A percentile compares a stretch with the other conserved stretches of the same genome.
phyloP scores from a whole-genome alignment of 1,140 invertebrate species.

The Venturia canescens region DNA sequence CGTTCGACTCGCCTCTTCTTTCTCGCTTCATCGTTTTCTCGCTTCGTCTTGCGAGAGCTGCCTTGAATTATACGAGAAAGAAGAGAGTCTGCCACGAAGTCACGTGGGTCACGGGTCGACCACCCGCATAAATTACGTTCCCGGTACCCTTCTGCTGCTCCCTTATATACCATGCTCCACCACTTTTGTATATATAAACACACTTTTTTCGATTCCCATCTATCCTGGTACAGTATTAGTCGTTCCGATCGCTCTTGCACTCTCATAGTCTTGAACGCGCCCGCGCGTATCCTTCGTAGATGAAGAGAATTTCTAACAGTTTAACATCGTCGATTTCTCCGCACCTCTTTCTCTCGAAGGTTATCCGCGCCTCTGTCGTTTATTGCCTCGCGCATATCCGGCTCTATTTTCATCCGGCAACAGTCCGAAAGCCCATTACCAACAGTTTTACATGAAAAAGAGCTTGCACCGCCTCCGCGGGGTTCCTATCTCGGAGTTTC shows the following conservation, averaged over 20 bases:
- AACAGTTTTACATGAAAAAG: constrained; percentile 19
- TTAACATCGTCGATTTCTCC: not conserved
- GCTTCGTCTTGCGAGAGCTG: not conserved
- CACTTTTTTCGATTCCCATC: not conserved
- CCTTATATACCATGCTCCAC: constrained; percentile 1
- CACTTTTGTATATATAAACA: constrained; percentile 11
- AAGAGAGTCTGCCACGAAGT: constrained; percentile 38
- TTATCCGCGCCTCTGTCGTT: too few relatives aligned
- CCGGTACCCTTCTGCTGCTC: not conserved
- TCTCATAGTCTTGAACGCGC: constrained; percentile 1
- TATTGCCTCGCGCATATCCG: constrained; percentile 12
- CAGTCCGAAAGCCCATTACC: not conserved
- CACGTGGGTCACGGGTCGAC: constrained; percentile 46
- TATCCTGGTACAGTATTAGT: not conserved
- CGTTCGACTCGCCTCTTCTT: constrained; percentile 26
- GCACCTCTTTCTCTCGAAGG: not conserved
- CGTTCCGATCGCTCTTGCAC: not conserved
- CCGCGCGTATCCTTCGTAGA: not conserved
- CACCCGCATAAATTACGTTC: constrained; percentile 43
- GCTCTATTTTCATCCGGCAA: constrained; percentile 22
- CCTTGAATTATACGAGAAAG: constrained; percentile 39
- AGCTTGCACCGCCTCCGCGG: not conserved
- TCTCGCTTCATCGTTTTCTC: not conserved
- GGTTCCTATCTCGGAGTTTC: too few relatives aligned
- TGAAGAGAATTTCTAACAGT: constrained; percentile 25